phyloP scores from a whole-genome alignment of 2,888 invertebrate genomes.

The Tipula helvola region DNA sequence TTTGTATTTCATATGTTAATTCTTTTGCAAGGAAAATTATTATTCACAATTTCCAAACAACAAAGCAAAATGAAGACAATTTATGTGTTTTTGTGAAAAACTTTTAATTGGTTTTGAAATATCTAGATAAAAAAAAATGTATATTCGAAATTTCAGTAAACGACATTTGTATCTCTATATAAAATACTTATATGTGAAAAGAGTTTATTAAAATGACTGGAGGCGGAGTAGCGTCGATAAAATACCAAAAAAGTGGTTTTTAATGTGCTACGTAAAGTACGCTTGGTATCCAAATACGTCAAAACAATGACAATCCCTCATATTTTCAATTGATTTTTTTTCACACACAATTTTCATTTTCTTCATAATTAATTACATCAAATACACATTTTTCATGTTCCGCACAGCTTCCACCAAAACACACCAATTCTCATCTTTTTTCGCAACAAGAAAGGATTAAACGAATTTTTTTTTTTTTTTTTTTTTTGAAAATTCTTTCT shows the following conservation, averaged over 20 bases:
- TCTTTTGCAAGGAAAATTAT: not conserved
- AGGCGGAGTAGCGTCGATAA: not conserved
- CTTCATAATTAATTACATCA: not conserved
- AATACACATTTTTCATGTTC: not conserved
- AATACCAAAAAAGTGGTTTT: not conserved
- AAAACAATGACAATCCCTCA: not conserved
- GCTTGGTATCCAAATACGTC: not conserved
- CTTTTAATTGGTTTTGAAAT: not conserved
- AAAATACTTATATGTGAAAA: not conserved
- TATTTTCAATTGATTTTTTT: not conserved
- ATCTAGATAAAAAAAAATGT: not conserved
- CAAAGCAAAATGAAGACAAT: not conserved
- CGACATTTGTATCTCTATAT: not conserved
- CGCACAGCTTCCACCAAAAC: not conserved
- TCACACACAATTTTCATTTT: not conserved
- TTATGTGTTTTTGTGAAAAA: not conserved
- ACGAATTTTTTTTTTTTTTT: not conserved
- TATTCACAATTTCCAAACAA: not conserved
- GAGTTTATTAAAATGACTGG: not conserved
- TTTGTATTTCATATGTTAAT: not conserved
- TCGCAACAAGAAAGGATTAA: not conserved
- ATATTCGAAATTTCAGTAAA: not conserved
- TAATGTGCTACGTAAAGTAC: not conserved
- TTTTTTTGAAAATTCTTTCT: not conserved
- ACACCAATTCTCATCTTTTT: not conserved